Evolutionary conservation across 2,797 vertebrate genomes (phyloP), one percentile per base, ranked within the genome.

Genomic region (Holocentrus rufus): DNA sequence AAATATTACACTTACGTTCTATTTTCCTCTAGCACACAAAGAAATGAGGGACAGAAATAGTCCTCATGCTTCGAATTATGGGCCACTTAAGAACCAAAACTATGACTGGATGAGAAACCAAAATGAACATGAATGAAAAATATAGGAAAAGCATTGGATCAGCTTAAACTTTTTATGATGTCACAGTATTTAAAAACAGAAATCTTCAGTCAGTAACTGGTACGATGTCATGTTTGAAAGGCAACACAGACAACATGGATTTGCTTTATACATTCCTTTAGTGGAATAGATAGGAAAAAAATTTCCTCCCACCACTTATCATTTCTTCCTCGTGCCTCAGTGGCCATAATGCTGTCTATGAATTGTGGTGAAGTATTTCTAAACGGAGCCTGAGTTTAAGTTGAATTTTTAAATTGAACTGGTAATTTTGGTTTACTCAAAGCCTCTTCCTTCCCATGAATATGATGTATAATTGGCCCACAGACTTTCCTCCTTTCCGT

Each of bases 341-440:
- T 34, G 31, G 31, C 31, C 31, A 6, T 34, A 5, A 15, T 18
- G 17, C 18, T 49, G 8, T 49, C 46, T 49, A n/a, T n/a, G 1
- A 49, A 49, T 7, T n/a, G 46, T 18, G 1, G 7, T 49, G 7
- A 6, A 49, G 20, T 42, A 0, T 42, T 42, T 42, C 4, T 42
- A 2, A 14, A 14, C 14, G 11, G 22, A 52, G 31, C 59, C 31
- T 2, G 31, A 6, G 31, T 34, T 34, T 34, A 5, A 6, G 31
- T 6, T 34, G 31, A 34, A 34, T 34, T 34, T 34, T 2, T 34
- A 34, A 25, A 9, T 52, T 7, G 15, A 72, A 31, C 53, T 71
- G 9, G 68, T 46, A 68, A 9, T 52, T 54, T 25, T 60, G 2
- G 18, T 64, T 73, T 17, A 67, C 59, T 70, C 8, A 58, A 42